Base-by-base conservation (phyloP, 92 coral and sea anemone genomes). In the Bergia sp. region DNA sequence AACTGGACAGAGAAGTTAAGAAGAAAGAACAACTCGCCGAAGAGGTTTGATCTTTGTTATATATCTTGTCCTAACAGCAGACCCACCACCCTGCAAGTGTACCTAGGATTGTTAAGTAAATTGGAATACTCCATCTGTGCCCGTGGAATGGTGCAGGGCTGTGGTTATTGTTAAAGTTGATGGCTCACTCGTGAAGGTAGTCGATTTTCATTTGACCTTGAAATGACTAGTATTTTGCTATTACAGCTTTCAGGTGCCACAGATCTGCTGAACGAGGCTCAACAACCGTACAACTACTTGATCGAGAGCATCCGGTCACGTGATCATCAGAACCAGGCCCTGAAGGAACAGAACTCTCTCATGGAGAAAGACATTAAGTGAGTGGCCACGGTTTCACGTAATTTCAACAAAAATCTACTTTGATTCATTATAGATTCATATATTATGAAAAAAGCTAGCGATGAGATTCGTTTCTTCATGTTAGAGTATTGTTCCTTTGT, bases 221-320 rank as follows among this genome's bases (percentile, higher is more conserved):
- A 8, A 29, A 29, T 29, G 29, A 29, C 29, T 29, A 29, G 29
- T 29, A 29, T 29, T 29, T 88, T 76, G 43, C 49, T 67, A 18
- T 55, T 90, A 1, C 61, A 97, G 99, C 93, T 97, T 36, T 80
- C 95, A 75, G 90, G 92, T 85, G 96, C 98, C 29, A 94, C 96
- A 47, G 92, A 94, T 21, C 82, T 97, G 82, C 92, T 97, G 37
- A 97, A 96, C 85, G 99, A 97, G 83, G 99, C 98, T 21, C 98
- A 97, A 45, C 99, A 97, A 85, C 99, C 99, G 8, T 97, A 97
- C 91, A 95, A 93, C 87, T 97, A 95, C 73, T 85, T 95, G 82
- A 97, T 97, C 77, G 99, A 97, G 74, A 97, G 99, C 87, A 97
- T 97, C 55, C 94, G 96, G 65, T 91, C 96, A 49, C 93, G 99